Conservation (phyloP, 2,888 invertebrate genomes). For the Eristalis pertinax region DNA sequence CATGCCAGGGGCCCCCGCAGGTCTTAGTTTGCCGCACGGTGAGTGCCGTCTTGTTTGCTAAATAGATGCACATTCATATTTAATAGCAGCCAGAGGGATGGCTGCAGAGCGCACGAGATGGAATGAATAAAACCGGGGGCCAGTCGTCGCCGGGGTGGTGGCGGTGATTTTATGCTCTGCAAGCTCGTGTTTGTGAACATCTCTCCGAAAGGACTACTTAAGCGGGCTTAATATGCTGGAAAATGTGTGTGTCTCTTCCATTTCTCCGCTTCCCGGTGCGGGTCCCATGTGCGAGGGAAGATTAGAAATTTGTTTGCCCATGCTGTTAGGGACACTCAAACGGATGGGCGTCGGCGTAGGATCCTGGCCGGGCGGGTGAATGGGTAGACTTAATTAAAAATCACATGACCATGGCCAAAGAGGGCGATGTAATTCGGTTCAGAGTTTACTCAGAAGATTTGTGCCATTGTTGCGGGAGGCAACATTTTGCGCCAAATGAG, state of each 20-base stretch:
- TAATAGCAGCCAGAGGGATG: constrained; percentile 29
- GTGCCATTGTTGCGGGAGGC: background rate
- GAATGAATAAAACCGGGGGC: constrained; percentile 53
- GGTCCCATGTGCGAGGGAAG: constrained; percentile 35
- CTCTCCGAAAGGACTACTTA: constrained; percentile 59
- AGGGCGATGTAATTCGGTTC: constrained; percentile 16
- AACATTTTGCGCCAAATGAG: background rate
- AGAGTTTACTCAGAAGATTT: background rate
- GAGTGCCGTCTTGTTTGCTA: constrained; percentile 65
- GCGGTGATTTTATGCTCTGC: constrained; percentile 61
- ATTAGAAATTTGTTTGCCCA: constrained; percentile 68
- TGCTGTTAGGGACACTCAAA: constrained; percentile 52
- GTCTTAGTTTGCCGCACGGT: background rate
- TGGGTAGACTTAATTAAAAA: constrained; percentile 64
- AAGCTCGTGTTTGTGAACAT: constrained; percentile 16
- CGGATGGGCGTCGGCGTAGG: background rate
- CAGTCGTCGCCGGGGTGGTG: background rate
- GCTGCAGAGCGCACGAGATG: constrained; percentile 9
- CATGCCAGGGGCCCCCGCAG: background rate
- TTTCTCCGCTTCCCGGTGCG: background rate
- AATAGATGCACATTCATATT: constrained; percentile 72
- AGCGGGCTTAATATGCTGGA: constrained; percentile 61
- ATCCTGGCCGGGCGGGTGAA: background rate
- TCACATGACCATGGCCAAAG: constrained; percentile 7
- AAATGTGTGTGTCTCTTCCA: constrained; percentile 49